Evolutionary conservation across 2,888 invertebrate species (phyloP).

Genomic region (Leucophora obtusa): DNA sequence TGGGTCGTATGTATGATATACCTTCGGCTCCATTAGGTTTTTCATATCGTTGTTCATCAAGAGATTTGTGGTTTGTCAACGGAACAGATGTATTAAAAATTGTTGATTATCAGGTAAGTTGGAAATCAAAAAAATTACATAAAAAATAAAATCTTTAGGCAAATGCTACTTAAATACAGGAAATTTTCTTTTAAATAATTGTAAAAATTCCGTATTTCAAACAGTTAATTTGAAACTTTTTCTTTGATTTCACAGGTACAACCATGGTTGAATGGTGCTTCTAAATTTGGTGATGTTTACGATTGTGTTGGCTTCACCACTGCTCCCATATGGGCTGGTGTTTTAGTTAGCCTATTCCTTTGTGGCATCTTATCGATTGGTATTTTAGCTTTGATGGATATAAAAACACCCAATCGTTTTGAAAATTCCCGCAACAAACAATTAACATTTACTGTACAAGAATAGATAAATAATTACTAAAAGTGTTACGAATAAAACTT

Average conservation of each 20-base stretch:
- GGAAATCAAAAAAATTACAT: not conserved
- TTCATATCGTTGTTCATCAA: conserved; percentile 80
- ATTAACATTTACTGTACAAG: conserved; percentile 88
- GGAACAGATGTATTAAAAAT: conserved; percentile 80
- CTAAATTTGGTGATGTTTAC: conserved; percentile 86
- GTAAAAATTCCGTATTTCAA: too few species aligned
- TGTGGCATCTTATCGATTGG: conserved; percentile 88
- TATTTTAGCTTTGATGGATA: conserved; percentile 91
- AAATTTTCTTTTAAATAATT: too few species aligned
- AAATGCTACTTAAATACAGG: too few species aligned
- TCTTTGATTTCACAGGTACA: conserved; percentile 80
- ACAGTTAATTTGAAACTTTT: not conserved
- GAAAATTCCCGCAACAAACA: conserved; percentile 97
- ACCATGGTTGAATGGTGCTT: conserved; percentile 79
- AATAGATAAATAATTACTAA: conserved; percentile 79
- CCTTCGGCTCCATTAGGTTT: conserved; percentile 81
- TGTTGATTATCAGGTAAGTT: conserved; percentile 80
- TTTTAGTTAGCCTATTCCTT: conserved; percentile 89
- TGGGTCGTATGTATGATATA: conserved; percentile 71
- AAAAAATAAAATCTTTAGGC: too few species aligned
- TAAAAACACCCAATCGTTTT: conserved; percentile 97
- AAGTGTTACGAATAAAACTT: not conserved
- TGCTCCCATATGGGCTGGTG: conserved; percentile 94
- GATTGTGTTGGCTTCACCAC: conserved; percentile 96
- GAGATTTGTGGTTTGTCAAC: conserved; percentile 79